phyloP scores from a whole-genome alignment of 2,888 invertebrate genomes.

The Drosophila paramelanica region DNA sequence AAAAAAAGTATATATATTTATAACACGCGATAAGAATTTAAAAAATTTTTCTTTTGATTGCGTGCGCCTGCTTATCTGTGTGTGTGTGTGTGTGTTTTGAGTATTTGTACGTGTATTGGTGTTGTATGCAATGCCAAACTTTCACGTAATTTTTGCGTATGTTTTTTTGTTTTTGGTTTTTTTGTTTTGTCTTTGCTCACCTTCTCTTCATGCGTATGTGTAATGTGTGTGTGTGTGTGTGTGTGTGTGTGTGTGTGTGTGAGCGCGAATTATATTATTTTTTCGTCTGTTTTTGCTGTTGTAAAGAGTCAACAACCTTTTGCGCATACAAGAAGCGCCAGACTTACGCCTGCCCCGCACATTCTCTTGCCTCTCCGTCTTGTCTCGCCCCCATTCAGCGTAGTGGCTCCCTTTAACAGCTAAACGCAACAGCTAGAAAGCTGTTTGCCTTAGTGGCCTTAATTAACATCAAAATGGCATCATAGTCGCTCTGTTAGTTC shows the following conservation, averaged over 20 bases:
- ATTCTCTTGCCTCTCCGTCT: not conserved
- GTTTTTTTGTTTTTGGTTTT: slow-evolving; percentile 29
- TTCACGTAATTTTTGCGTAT: slow-evolving; percentile 76
- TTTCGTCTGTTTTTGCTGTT: slow-evolving; percentile 73
- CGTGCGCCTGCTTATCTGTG: slow-evolving; percentile 35
- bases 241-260: slow-evolving; percentile 43
- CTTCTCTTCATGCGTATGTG: slow-evolving; percentile 34
- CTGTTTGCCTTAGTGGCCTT: slow-evolving; percentile 62
- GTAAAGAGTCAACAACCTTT: slow-evolving; percentile 78
- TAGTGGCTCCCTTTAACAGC: slow-evolving; percentile 46
- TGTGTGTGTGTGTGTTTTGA: slow-evolving; percentile 20
- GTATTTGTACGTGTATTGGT: slow-evolving; percentile 21
- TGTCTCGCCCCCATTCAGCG: slow-evolving; percentile 24
- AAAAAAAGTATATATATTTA: not conserved
- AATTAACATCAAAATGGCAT: slow-evolving; percentile 68
- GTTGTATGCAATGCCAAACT: slow-evolving; percentile 77
- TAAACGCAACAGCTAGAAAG: slow-evolving; percentile 55
- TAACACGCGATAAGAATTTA: slow-evolving; percentile 80
- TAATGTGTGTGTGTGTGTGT: slow-evolving; percentile 40
- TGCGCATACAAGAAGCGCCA: slow-evolving; percentile 72
- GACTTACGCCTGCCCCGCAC: slow-evolving; percentile 18
- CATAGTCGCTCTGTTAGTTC: slow-evolving; percentile 34
- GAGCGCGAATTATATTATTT: slow-evolving; percentile 70
- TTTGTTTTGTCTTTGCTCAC: slow-evolving; percentile 45
- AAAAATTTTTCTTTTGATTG: slow-evolving; percentile 75